Evolutionary conservation across 2,888 invertebrate genomes (phyloP).

Genomic region (Amiota minor): DNA sequence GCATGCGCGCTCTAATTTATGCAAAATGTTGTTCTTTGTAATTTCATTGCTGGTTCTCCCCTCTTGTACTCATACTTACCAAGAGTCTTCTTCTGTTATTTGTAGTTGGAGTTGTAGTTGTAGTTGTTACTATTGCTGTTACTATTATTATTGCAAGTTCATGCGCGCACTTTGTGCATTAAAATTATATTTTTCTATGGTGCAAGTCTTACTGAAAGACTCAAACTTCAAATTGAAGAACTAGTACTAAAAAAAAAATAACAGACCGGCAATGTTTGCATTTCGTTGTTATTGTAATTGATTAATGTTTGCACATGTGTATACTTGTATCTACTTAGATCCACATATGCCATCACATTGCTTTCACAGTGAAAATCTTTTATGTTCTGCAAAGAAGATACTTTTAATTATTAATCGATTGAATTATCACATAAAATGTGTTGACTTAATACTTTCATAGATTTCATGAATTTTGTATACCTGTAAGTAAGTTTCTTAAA

Average conservation of each 20-base stretch:
- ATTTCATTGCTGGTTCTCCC: slow-evolving; percentile 45
- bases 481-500: too few species aligned
- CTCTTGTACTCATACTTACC: too few species aligned
- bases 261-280: neutral
- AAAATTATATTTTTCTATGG: slow-evolving; percentile 11
- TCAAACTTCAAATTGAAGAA: slow-evolving; percentile 4
- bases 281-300: slow-evolving; percentile 25
- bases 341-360: too few species aligned
- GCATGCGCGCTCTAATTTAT: slow-evolving; percentile 63
- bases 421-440: too few species aligned
- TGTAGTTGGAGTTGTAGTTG: neutral
- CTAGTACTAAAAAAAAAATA: neutral
- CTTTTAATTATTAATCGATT: too few species aligned
- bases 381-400: too few species aligned
- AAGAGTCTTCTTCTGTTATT: slow-evolving; percentile 4
- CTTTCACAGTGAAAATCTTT: too few species aligned
- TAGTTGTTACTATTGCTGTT: slow-evolving; percentile 17
- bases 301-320: slow-evolving; percentile 29
- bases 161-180: slow-evolving; percentile 8
- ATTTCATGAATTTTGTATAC: too few species aligned
- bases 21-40: slow-evolving; percentile 59
- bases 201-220: too few species aligned
- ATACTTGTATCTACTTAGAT: neutral
- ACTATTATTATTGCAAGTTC: slow-evolving; percentile 14
- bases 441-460: too few species aligned